phyloP scores from a whole-genome alignment of 1,140 invertebrate genomes.

The Lasioglossum albipes region DNA sequence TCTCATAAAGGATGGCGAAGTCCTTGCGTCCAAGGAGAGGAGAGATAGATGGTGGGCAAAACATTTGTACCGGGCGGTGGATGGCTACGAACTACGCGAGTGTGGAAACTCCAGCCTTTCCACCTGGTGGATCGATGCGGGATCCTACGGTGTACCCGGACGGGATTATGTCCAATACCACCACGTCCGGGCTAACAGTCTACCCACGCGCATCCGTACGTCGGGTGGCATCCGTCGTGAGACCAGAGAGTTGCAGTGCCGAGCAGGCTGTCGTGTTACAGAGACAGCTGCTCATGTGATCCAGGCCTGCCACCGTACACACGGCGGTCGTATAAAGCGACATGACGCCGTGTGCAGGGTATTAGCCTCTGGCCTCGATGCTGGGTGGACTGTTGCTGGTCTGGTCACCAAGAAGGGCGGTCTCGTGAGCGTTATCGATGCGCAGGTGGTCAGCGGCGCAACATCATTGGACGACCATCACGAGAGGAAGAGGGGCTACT shows the following conservation, averaged over 20 bases:
- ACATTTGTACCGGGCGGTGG: background rate
- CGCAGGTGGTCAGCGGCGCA: slow-evolving; percentile 27
- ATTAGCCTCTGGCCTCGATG: slow-evolving; percentile 7
- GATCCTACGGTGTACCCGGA: background rate
- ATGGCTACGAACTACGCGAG: slow-evolving; percentile 21
- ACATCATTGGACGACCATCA: background rate
- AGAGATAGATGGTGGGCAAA: background rate
- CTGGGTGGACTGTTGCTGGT: slow-evolving; percentile 31
- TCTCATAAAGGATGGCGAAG: slow-evolving; percentile 10
- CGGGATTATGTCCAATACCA: slow-evolving; percentile 49
- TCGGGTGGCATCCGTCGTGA: slow-evolving; percentile 6
- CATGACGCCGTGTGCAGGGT: slow-evolving; percentile 59
- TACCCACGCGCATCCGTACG: slow-evolving; percentile 8
- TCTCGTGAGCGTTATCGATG: slow-evolving; percentile 31
- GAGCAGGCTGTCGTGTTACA: slow-evolving; percentile 60
- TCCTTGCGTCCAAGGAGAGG: slow-evolving; percentile 9
- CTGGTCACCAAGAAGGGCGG: background rate
- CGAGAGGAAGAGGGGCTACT: slow-evolving; percentile 27
- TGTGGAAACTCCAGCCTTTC: background rate
- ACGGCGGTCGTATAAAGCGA: slow-evolving; percentile 68
- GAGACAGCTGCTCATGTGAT: slow-evolving; percentile 73
- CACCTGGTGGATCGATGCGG: slow-evolving; percentile 4
- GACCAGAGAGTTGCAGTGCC: slow-evolving; percentile 38
- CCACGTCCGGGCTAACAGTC: slow-evolving; percentile 34
- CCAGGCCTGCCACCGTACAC: slow-evolving; percentile 70